phyloP scores from a whole-genome alignment of 2,888 invertebrate species.

The Drosophila suboccidentalis region DNA sequence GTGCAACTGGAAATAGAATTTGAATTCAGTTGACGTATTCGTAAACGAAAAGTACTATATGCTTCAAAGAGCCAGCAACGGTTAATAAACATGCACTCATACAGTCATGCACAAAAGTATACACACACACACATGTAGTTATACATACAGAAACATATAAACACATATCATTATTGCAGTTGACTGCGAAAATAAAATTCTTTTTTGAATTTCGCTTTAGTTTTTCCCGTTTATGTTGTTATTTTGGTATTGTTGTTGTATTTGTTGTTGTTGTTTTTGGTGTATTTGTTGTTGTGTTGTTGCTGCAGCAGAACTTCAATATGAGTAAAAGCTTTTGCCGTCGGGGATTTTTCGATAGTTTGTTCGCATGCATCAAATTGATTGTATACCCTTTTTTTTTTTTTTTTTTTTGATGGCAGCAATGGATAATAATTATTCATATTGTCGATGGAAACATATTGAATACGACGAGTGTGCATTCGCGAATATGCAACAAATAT shows the following conservation, averaged over 20 bases:
- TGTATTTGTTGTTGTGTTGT: neutral
- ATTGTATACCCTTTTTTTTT: slow-evolving; percentile 44
- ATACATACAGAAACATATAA: neutral
- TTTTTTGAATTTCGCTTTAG: slow-evolving; percentile 38
- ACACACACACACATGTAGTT: slow-evolving; percentile 9
- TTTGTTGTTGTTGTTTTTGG: neutral
- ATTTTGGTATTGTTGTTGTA: slow-evolving; percentile 7
- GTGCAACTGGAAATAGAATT: slow-evolving; percentile 32
- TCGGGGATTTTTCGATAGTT: slow-evolving; percentile 20
- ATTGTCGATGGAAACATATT: slow-evolving; percentile 15
- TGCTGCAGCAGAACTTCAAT: slow-evolving; percentile 27
- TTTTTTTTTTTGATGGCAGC: slow-evolving; percentile 17
- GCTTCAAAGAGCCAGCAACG: slow-evolving; percentile 15
- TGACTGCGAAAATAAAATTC: slow-evolving; percentile 39
- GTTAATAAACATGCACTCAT: slow-evolving; percentile 23
- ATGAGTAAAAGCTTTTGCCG: slow-evolving; percentile 49
- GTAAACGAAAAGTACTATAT: slow-evolving; percentile 12
- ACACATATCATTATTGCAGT: slow-evolving; percentile 51
- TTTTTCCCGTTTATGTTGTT: slow-evolving; percentile 32
- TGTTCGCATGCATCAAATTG: slow-evolving; percentile 36
- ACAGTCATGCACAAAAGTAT: slow-evolving; percentile 6
- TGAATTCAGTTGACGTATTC: slow-evolving; percentile 36
- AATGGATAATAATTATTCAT: slow-evolving; percentile 37
- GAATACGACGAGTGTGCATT: neutral
- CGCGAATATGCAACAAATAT: slow-evolving; percentile 8